phyloP scores from a whole-genome alignment of 2,113 vertebrate species.

The Tychaedon coryphoeus region DNA sequence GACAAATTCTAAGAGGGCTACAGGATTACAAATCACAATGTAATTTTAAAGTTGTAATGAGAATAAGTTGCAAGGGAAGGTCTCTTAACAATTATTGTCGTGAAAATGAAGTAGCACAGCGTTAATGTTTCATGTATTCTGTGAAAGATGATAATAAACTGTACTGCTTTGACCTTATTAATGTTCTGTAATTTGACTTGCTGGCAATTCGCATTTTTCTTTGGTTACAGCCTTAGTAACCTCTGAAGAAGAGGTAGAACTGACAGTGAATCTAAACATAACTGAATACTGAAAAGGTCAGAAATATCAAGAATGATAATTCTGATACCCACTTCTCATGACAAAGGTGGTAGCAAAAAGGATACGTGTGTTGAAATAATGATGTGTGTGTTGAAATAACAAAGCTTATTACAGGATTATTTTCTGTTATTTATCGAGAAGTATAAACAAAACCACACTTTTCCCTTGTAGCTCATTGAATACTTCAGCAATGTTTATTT shows the following conservation, averaged over 20 bases:
- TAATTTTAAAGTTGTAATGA: slow-evolving; percentile 46
- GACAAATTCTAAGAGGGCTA: slow-evolving; percentile 8
- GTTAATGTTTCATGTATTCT: slow-evolving; percentile 19
- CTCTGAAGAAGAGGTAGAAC: not conserved
- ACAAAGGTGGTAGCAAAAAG: not conserved
- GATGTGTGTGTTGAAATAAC: not conserved
- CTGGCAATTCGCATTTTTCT: slow-evolving; percentile 6
- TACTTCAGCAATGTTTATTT: not conserved
- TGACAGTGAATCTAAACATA: slow-evolving; percentile 13
- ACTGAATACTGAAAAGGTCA: slow-evolving; percentile 30
- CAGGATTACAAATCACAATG: slow-evolving; percentile 33
- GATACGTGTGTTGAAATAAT: not conserved
- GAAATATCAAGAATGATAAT: slow-evolving; percentile 1
- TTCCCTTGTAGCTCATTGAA: not conserved
- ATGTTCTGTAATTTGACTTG: slow-evolving; percentile 42
- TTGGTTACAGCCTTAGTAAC: slow-evolving; percentile 4
- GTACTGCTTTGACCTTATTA: slow-evolving; percentile 53
- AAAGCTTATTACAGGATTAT: not conserved
- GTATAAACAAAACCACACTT: not conserved
- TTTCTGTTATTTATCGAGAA: not conserved
- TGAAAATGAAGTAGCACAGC: slow-evolving; percentile 22
- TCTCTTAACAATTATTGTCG: slow-evolving; percentile 37
- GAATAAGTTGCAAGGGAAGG: not conserved
- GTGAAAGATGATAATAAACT: slow-evolving; percentile 46
- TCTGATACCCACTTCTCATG: not conserved